Conservation (phyloP, 2,888 invertebrate species). For the Eustalomyia histrio region DNA sequence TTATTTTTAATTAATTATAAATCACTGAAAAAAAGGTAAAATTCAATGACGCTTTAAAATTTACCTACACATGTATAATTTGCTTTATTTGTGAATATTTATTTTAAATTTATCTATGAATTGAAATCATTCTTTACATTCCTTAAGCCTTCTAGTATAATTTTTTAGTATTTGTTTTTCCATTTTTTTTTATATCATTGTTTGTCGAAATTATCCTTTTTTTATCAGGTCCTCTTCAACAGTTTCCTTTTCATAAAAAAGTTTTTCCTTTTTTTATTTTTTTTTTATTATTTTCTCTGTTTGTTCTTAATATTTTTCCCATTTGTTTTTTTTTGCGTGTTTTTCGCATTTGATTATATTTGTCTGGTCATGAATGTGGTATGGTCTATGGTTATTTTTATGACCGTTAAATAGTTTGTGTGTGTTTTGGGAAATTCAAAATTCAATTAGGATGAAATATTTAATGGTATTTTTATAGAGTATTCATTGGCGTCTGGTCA, state of each 20-base stretch:
- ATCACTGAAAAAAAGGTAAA: too few relatives aligned
- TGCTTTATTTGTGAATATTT: too few relatives aligned
- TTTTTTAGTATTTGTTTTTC: neutral
- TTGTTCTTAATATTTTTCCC: neutral
- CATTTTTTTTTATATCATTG: neutral
- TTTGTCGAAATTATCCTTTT: neutral
- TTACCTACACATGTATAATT: too few relatives aligned
- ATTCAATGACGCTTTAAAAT: too few relatives aligned
- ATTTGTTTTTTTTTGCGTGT: neutral
- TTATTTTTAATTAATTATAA: too few relatives aligned
- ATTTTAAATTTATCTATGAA: too few relatives aligned
- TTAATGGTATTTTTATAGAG: constrained; percentile 29
- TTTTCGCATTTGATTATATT: constrained; percentile 12
- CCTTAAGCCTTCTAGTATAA: neutral
- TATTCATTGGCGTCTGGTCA: constrained; percentile 17
- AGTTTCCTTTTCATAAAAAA: neutral
- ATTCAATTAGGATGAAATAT: constrained; percentile 57
- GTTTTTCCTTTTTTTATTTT: neutral
- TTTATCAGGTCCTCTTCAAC: neutral
- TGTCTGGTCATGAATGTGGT: constrained; percentile 11
- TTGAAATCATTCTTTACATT: neutral
- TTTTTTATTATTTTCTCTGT: neutral
- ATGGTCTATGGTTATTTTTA: constrained; percentile 12
- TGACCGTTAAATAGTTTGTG: constrained; percentile 38
- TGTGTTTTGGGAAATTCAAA: constrained; percentile 34